These are phyloP conservation scores for Callosobruchus maculatus DNA, from an alignment of 2,888 invertebrate genomes.

Conservation along the genomic window DNA sequence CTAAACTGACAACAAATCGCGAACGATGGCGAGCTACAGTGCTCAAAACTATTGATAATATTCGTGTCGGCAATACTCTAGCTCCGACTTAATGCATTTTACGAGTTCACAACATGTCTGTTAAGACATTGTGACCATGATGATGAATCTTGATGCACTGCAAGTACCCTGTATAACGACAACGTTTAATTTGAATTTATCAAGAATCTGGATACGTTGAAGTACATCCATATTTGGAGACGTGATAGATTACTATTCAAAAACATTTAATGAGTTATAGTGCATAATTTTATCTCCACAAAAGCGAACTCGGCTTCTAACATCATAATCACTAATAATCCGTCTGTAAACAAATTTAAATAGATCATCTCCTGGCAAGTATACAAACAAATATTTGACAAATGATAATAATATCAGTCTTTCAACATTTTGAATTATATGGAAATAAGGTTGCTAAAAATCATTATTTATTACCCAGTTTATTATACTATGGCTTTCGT, in stretches of 20 bases:
- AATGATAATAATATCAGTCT: constrained; percentile 9
- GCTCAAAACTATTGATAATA: no score
- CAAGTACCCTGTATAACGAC: background rate
- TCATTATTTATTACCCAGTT: constrained; percentile 5
- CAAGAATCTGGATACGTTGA: background rate
- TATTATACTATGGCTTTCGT: background rate
- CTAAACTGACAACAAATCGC: no score
- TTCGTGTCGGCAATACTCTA: no score
- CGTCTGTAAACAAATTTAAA: constrained; percentile 16
- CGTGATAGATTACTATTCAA: background rate
- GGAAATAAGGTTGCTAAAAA: constrained; percentile 10
- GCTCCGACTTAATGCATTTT: no score
- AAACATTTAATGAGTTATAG: constrained; percentile 8
- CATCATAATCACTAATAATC: constrained; percentile 13
- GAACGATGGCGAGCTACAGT: no score
- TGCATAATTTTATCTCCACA: constrained; percentile 14
- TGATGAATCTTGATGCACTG: no score
- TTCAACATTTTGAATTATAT: constrained; percentile 10
- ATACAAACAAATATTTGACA: constrained; percentile 13
- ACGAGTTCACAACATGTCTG: no score
- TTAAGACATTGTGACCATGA: no score
- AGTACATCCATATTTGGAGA: background rate
- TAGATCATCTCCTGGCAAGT: constrained; percentile 15
- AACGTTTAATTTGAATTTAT: background rate
- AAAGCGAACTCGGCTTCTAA: constrained; percentile 10